Conservation (phyloP, 92 coral and sea anemone genomes). For the Blastomussa wellsi region DNA sequence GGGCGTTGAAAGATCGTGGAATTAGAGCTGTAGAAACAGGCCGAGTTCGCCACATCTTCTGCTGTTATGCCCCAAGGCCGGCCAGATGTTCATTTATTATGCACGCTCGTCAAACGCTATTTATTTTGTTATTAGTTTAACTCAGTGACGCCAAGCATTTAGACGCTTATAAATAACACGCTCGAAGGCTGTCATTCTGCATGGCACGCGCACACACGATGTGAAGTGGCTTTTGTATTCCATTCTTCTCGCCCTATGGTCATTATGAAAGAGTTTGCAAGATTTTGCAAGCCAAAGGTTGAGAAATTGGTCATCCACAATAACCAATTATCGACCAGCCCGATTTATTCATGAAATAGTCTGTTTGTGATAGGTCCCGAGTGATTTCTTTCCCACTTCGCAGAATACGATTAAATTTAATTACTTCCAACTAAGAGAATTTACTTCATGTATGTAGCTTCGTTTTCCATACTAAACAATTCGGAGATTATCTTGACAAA, state of each 20-base stretch:
- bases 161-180: slow-evolving; percentile 48
- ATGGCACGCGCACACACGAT: slow-evolving; percentile 59
- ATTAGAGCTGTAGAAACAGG: slow-evolving; percentile 22
- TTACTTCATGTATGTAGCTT: slow-evolving; percentile 24
- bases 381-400: slow-evolving; percentile 39
- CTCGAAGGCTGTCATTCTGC: slow-evolving; percentile 38
- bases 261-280: slow-evolving; percentile 19
- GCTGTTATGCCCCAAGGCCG: slow-evolving; percentile 50
- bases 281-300: slow-evolving; percentile 24
- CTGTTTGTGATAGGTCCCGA: slow-evolving; percentile 15
- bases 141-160: slow-evolving; percentile 70
- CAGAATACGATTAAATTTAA: slow-evolving; percentile 48
- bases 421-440: slow-evolving; percentile 43
- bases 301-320: slow-evolving; percentile 16
- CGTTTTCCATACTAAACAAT: slow-evolving; percentile 39
- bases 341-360: slow-evolving; percentile 13
- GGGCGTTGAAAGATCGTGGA: slow-evolving; percentile 37
- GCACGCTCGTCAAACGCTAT: slow-evolving; percentile 73
- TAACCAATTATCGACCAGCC: slow-evolving; percentile 25
- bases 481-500: background rate
- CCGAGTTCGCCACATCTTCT: slow-evolving; percentile 8
- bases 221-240: slow-evolving; percentile 40
- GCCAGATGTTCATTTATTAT: slow-evolving; percentile 67
- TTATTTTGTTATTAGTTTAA: slow-evolving; percentile 78
- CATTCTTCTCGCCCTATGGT: background rate